A percentile compares a stretch with the other conserved stretches of the same genome.
phyloP scores from a whole-genome alignment of 2,888 invertebrate species.

The Leuctra nigra region DNA sequence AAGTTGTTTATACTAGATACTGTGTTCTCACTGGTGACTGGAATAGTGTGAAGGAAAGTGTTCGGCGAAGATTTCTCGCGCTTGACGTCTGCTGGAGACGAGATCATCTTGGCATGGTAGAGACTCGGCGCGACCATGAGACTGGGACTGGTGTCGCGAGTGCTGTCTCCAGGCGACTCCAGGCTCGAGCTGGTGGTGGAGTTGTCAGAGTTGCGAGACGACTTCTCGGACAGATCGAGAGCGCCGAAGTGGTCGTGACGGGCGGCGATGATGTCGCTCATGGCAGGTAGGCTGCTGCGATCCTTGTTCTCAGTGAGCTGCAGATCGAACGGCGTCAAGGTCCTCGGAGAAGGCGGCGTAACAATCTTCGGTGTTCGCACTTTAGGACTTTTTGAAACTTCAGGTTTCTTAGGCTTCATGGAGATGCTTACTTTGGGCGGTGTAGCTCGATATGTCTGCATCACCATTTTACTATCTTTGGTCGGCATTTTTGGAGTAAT shows the following conservation, averaged over 20 bases:
- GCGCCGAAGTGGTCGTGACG: slow-evolving; percentile 47
- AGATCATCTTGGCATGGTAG: slow-evolving; percentile 1
- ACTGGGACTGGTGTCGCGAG: background rate
- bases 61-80: too few relatives aligned
- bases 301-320: background rate
- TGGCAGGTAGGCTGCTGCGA: too few relatives aligned
- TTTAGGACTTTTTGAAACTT: background rate
- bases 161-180: background rate
- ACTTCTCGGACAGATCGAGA: slow-evolving; percentile 46
- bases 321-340: slow-evolving; percentile 9
- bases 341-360: background rate
- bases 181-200: slow-evolving; percentile 12
- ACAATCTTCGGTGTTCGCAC: background rate
- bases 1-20: slow-evolving; percentile 43
- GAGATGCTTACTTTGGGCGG: background rate
- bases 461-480: background rate
- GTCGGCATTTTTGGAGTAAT: slow-evolving; percentile 29
- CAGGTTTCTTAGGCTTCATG: background rate
- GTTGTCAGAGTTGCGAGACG: slow-evolving; percentile 31
- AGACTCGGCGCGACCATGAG: background rate
- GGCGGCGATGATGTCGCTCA: slow-evolving; percentile 29
- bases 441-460: background rate
- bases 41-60: too few relatives aligned
- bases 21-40: background rate
- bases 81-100: background rate